Percentiles rank a stretch among this genome's conserved stretches.
Evolutionary conservation across 2,888 invertebrate species (phyloP).

Genomic region (Leistus spinibarbis): DNA sequence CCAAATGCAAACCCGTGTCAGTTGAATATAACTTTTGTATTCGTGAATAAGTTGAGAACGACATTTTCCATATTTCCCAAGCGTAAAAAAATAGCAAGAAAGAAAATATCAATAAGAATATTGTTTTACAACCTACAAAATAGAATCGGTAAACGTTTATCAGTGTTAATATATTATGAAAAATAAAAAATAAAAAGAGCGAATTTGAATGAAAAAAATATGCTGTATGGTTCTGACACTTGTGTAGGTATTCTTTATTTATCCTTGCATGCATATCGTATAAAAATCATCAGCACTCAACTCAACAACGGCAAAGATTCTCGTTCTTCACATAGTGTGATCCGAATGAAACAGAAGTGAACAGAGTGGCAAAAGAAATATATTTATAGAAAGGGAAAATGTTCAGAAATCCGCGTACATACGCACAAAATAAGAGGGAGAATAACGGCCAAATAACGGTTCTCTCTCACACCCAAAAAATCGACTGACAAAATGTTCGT

Average conservation of each 20-base stretch:
- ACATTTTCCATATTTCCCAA: constrained; percentile 3
- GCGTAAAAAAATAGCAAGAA: not conserved
- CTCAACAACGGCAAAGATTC: not conserved
- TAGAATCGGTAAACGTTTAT: too few species aligned
- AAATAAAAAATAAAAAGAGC: not conserved
- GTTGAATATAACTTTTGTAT: not conserved
- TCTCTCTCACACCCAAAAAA: not conserved
- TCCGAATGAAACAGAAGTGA: not conserved
- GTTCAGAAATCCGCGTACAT: not conserved
- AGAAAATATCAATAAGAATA: not conserved
- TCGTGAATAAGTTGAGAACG: not conserved
- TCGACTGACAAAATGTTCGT: too few species aligned
- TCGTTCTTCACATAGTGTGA: not conserved
- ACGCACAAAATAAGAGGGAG: not conserved
- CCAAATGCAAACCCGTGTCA: not conserved
- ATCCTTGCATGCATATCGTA: not conserved
- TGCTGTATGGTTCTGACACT: not conserved
- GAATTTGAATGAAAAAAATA: not conserved
- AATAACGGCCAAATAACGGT: not conserved
- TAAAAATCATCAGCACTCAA: not conserved
- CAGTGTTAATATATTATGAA: not conserved
- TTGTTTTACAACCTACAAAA: not conserved
- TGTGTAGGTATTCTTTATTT: not conserved
- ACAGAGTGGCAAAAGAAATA: not conserved
- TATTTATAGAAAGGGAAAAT: not conserved